phyloP scores from a whole-genome alignment of 2,888 invertebrate species.

The Alloplasta piceator region DNA sequence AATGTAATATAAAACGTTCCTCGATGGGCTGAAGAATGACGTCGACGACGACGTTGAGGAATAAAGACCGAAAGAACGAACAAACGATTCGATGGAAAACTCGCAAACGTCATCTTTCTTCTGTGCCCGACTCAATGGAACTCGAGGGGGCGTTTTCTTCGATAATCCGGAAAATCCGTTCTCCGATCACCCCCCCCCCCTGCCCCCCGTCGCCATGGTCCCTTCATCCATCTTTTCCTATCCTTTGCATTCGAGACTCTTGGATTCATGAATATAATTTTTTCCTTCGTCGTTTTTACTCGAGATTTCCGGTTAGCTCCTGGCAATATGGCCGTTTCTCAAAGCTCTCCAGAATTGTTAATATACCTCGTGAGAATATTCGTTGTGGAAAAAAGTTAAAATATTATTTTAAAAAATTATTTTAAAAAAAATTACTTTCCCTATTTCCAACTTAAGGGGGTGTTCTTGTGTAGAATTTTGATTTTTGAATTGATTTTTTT shows the following conservation, averaged over 20 bases:
- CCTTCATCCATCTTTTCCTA: background rate
- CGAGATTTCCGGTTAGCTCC: no score
- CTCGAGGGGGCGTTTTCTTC: conserved; percentile 36
- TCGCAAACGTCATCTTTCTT: conserved; percentile 44
- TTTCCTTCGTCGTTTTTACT: background rate
- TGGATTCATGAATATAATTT: conserved; percentile 38
- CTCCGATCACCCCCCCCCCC: conserved; percentile 1
- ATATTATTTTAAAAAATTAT: no score
- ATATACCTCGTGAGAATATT: no score
- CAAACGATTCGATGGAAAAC: conserved; percentile 42
- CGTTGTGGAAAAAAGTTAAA: no score
- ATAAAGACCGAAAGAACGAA: conserved; percentile 43
- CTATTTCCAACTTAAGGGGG: no score
- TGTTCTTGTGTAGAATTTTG: no score
- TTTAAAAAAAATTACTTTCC: no score
- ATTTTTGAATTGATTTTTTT: no score
- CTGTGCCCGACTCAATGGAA: conserved; percentile 44
- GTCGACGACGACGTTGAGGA: conserved; percentile 38
- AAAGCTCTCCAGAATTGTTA: no score
- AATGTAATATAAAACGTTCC: conserved; percentile 55
- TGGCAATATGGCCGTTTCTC: no score
- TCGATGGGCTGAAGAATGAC: background rate
- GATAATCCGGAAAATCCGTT: conserved; percentile 61
- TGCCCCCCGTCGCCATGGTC: background rate
- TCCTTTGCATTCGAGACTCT: conserved; percentile 18